Evolutionary conservation across 2,113 vertebrate species (phyloP).

Genomic region (Otis tarda): DNA sequence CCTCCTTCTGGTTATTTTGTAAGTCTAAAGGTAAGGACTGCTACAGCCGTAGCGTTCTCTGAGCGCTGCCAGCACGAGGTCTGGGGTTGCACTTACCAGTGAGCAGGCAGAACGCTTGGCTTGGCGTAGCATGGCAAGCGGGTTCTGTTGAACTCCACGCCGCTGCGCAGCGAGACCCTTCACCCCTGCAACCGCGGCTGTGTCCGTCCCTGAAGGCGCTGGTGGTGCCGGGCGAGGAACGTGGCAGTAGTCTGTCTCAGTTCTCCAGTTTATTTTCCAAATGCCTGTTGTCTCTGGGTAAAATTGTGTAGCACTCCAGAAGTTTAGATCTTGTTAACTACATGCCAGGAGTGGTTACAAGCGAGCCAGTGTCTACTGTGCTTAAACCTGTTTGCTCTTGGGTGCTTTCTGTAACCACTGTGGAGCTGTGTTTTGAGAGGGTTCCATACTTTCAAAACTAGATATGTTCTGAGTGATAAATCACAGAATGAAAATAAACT

Average conservation of each 20-base stretch:
- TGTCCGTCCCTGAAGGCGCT: neutral
- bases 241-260: neutral
- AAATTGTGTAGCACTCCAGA: rapidly evolving
- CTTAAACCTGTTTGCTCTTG: neutral
- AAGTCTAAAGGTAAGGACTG: neutral
- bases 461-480: neutral
- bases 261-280: neutral
- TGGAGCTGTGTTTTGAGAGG: neutral
- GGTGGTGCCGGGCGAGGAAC: neutral
- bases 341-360: rapidly evolving
- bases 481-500: neutral
- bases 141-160: no score
- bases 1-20: neutral
- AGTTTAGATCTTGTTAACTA: neutral
- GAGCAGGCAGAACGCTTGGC: no score
- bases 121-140: neutral
- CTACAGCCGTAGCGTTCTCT: neutral
- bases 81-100: rapidly evolving
- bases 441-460: rapidly evolving
- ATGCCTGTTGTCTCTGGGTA: rapidly evolving
- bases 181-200: rapidly evolving
- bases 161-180: neutral
- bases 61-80: neutral
- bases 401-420: rapidly evolving
- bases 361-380: rapidly evolving